Base-by-base conservation (phyloP, 2,888 invertebrate species). In the Cheilosia soror region DNA sequence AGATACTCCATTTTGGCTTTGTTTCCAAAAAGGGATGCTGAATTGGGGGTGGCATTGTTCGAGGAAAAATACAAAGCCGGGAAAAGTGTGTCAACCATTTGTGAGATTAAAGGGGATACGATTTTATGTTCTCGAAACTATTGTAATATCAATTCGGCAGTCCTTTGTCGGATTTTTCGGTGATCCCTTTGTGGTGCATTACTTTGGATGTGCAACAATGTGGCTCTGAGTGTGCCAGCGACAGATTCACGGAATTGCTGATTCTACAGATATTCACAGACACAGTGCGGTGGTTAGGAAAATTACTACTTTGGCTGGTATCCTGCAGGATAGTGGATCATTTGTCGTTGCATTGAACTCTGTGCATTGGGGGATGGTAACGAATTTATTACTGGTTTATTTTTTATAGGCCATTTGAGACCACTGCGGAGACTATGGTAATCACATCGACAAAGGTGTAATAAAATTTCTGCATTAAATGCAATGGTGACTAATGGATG, bases 51-150 rank as follows among this genome's bases (percentile, higher is more conserved):
- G n/a, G 69, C 63, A 13, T 37, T 40, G 27, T 49, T 5, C 20
- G 13, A 51, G 9, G 27, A 31, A 29, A 25, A 47, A 29, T 20
- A 47, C 57, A 65, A 66, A 75, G 42, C 31, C 5, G 11, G 15
- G 6, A 63, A 72, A 82, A 76, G 63, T 84, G 84, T 84, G 84
- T 71, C 84, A 51, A 76, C 84, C 79, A 84, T 84, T 80, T 75
- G 65, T 53, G 31, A 80, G 79, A 79, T 79, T 84, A 84, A 84
- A 84, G 80, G 42, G 73, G 83, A 84, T 76, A 76, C 37, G 42
- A 58, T 65, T 84, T 79, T 78, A 80, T 84, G 75, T 71, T 79
- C 69, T 27, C 60, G 4, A 65, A 51, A 80, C 84, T 60, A 79
- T 75, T 75, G 84, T 71, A 71, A 84, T 79, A 84, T 79, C 69